phyloP scores from a whole-genome alignment of 1,140 invertebrate genomes.

The Bacillus rossius region DNA sequence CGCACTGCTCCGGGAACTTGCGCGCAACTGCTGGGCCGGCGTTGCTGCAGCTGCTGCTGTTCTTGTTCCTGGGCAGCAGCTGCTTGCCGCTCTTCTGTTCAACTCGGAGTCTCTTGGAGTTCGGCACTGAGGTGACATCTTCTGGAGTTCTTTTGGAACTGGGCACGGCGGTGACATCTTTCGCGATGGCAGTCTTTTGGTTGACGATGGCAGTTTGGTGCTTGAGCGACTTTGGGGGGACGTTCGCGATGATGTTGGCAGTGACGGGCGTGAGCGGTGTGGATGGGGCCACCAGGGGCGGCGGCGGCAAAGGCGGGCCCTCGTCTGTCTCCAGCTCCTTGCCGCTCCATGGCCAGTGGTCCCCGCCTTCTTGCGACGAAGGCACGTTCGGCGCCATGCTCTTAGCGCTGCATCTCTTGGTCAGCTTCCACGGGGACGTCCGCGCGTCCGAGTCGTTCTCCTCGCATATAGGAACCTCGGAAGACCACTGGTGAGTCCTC shows the following conservation, averaged over 20 bases:
- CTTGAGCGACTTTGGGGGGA: conserved; percentile 6
- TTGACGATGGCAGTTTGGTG: conserved; percentile 11
- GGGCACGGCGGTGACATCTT: too few relatives aligned
- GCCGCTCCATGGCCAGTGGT: conserved; percentile 2
- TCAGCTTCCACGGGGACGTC: neutral
- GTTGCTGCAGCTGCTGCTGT: too few relatives aligned
- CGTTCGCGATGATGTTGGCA: conserved; percentile 15
- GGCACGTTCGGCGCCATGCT: too few relatives aligned
- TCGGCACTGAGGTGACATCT: too few relatives aligned
- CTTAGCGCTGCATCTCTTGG: neutral
- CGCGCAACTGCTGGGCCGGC: too few relatives aligned
- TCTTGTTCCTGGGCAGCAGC: too few relatives aligned
- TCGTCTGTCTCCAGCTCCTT: conserved; percentile 6
- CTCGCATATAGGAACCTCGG: neutral
- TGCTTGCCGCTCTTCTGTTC: too few relatives aligned
- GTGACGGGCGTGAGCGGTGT: conserved; percentile 2
- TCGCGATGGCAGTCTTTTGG: conserved; percentile 9
- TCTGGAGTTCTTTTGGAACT: too few relatives aligned
- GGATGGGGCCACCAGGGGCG: conserved; percentile 17
- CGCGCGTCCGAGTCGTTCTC: neutral
- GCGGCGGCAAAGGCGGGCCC: conserved; percentile 27
- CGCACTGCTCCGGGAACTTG: too few relatives aligned
- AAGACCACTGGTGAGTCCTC: too few relatives aligned
- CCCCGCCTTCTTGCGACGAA: too few relatives aligned
- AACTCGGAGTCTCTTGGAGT: too few relatives aligned